Evolutionary conservation across 2,888 invertebrate genomes (phyloP).

Genomic region (Caenorhabditis sinica): DNA sequence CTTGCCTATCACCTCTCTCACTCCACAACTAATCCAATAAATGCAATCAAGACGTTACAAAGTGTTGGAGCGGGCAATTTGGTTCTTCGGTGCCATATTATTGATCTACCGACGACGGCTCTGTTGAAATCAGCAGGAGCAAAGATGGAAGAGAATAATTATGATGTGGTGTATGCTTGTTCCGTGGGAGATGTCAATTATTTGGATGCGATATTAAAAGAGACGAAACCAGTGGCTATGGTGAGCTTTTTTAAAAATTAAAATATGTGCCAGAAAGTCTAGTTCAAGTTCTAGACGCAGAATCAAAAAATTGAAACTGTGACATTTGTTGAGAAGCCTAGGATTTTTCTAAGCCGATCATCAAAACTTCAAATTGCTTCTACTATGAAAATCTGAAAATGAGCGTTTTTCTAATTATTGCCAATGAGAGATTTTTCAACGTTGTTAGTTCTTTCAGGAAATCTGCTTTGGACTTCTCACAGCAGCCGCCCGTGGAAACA

Average conservation of each 20-base stretch:
- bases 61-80: conserved; percentile 72
- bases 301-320: background rate
- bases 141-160: conserved; percentile 51
- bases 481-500: conserved; percentile 73
- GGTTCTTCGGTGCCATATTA: conserved; percentile 69
- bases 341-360: background rate
- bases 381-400: too few relatives aligned
- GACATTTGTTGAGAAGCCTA: too few relatives aligned
- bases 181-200: conserved; percentile 66
- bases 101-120: conserved; percentile 72
- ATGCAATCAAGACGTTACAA: conserved; percentile 65
- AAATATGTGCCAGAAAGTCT: background rate
- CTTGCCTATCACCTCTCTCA: conserved; percentile 77
- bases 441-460: too few relatives aligned
- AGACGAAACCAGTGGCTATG: conserved; percentile 43
- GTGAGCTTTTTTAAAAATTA: conserved; percentile 30
- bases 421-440: too few relatives aligned
- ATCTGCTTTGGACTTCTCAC: conserved; percentile 64
- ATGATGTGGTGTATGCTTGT: conserved; percentile 75
- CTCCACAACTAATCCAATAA: conserved; percentile 60
- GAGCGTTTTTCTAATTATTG: background rate
- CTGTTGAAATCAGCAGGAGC: conserved; percentile 73
- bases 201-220: conserved; percentile 46
- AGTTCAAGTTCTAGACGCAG: background rate
- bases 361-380: background rate